A percentile compares a stretch with the other conserved stretches of the same genome.
Conservation (phyloP, 2,113 vertebrate genomes). For the Pedetes capensis region DNA sequence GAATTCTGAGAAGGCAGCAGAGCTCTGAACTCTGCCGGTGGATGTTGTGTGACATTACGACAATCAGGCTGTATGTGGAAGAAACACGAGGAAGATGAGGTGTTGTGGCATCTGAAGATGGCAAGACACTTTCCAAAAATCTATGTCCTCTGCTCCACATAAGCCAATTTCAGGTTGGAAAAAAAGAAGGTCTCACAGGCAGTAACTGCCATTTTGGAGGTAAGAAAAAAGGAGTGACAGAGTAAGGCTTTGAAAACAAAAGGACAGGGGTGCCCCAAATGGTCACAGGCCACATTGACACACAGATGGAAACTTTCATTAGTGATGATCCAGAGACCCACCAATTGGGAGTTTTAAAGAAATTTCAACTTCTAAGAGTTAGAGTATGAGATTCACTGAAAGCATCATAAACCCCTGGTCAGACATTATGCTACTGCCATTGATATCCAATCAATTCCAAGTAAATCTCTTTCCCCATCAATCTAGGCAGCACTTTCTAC, state of each 20-base stretch:
- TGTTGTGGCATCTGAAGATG: not conserved
- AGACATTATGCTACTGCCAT: not conserved
- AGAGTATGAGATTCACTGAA: slow-evolving; percentile 23
- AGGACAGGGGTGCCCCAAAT: not conserved
- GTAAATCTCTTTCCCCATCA: not conserved
- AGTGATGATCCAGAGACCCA: not conserved
- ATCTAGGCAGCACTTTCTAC: not conserved
- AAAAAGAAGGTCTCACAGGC: not conserved
- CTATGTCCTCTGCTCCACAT: not conserved
- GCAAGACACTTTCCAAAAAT: not conserved
- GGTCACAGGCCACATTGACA: not conserved
- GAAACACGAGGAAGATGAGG: not conserved
- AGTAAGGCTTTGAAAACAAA: not conserved
- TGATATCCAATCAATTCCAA: not conserved
- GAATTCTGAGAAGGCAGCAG: not conserved
- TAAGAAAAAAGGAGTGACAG: not conserved
- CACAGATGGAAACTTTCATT: not conserved
- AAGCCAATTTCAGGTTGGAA: not conserved
- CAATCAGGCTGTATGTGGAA: not conserved
- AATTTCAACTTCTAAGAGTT: not conserved
- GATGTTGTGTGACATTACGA: not conserved
- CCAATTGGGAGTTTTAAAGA: not conserved
- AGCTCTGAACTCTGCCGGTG: not conserved
- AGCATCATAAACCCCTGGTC: not conserved
- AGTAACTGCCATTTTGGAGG: not conserved